Percentiles rank a stretch among this genome's conserved stretches.
Evolutionary conservation across 2,113 vertebrate genomes (phyloP).

Genomic region (Catharus minimus): DNA sequence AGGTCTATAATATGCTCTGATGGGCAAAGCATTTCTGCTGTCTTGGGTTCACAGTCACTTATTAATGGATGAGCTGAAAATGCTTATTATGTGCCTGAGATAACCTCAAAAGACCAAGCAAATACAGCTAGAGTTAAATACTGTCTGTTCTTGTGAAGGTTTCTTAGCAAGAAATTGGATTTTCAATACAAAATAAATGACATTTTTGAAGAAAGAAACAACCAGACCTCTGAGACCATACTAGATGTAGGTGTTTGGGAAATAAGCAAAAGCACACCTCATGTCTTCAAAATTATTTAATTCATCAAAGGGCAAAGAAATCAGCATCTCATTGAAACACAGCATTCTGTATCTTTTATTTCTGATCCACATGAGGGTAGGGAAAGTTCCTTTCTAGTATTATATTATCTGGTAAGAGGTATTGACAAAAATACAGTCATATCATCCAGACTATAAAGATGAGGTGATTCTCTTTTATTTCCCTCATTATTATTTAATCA

Average conservation of each 20-base stretch:
- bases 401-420: neutral
- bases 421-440: neutral
- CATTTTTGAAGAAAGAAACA: slow-evolving; percentile 27
- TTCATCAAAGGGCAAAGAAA: neutral
- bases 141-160: neutral
- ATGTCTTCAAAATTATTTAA: neutral
- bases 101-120: slow-evolving; percentile 31
- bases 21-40: slow-evolving; percentile 23
- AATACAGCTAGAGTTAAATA: slow-evolving; percentile 23
- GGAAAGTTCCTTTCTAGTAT: neutral
- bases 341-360: neutral
- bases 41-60: slow-evolving; percentile 39
- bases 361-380: neutral
- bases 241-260: neutral
- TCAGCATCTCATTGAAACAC: neutral
- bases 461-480: neutral
- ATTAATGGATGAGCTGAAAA: slow-evolving; percentile 59
- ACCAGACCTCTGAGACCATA: neutral
- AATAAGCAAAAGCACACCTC: neutral
- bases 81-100: slow-evolving; percentile 39
- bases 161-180: slow-evolving; percentile 58
- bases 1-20: slow-evolving; percentile 17
- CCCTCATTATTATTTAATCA: neutral
- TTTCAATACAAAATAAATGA: slow-evolving; percentile 34
- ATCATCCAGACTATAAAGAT: neutral